A percentile compares a stretch with the other conserved stretches of the same genome.
phyloP scores from a whole-genome alignment of 1,140 invertebrate genomes.

The Venturia canescens region DNA sequence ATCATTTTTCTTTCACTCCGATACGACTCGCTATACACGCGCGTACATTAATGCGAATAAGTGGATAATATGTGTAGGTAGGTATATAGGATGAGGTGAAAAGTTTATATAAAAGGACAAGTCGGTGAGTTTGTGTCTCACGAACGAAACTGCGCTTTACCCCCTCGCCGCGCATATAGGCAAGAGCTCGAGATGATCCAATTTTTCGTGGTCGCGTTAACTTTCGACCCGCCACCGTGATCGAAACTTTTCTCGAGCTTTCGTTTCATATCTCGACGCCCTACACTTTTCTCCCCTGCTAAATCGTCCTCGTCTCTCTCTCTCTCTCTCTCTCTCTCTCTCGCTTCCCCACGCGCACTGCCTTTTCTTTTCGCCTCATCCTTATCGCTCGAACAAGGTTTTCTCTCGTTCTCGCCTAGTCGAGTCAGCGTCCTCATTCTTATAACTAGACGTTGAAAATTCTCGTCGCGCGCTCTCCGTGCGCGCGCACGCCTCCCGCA shows the following conservation, averaged over 20 bases:
- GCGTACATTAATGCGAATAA: no score
- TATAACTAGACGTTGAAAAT: conserved; percentile 31
- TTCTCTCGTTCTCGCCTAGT: conserved; percentile 28
- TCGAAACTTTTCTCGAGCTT: conserved; percentile 23
- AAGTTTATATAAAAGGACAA: conserved; percentile 3
- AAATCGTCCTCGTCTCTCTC: neutral
- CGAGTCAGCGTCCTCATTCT: conserved; percentile 33
- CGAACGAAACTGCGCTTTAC: neutral
- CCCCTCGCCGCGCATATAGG: neutral
- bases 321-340: neutral
- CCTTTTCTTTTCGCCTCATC: neutral
- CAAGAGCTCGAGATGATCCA: conserved; percentile 11
- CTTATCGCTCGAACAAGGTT: neutral
- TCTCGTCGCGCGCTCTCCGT: conserved; percentile 10
- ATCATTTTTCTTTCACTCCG: no score
- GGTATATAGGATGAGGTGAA: neutral
- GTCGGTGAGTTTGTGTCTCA: neutral
- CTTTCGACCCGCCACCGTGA: conserved; percentile 23
- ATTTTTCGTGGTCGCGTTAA: conserved; percentile 25
- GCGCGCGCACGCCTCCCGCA: neutral
- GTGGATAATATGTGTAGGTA: no score
- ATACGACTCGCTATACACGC: no score
- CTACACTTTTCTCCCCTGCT: neutral
- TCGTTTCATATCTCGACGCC: conserved; percentile 12
- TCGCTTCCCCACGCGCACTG: neutral